Percentiles rank a stretch among this genome's conserved stretches.
These are phyloP conservation scores for Erpetoichthys calabaricus DNA, from an alignment of 2,797 vertebrate genomes.

Conservation along the genomic window DNA sequence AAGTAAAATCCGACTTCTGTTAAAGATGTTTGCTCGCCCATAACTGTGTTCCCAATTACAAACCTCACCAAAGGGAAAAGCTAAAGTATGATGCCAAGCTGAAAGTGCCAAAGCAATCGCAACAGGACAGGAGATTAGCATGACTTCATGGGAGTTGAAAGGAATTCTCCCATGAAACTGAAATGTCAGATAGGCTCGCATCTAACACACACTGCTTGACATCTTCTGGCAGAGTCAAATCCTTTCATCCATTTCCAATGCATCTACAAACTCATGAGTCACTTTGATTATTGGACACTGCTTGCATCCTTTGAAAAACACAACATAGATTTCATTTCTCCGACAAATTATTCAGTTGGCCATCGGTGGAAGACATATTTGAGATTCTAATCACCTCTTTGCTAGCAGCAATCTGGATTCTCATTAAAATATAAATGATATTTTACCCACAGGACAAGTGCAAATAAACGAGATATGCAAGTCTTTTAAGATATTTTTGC, in stretches of 20 bases:
- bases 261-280: conserved; percentile 3
- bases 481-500: too few species aligned
- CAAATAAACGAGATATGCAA: too few species aligned
- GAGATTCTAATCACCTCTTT: not conserved
- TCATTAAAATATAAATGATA: too few species aligned
- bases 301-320: not conserved
- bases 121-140: not conserved
- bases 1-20: too few species aligned
- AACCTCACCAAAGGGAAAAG: too few species aligned
- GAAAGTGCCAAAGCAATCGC: not conserved
- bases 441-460: too few species aligned
- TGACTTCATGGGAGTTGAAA: not conserved
- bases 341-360: not conserved
- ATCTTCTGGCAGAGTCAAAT: conserved; percentile 3
- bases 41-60: too few species aligned
- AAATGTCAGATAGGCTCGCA: conserved; percentile 3
- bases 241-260: conserved; percentile 1
- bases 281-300: conserved; percentile 1
- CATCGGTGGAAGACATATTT: not conserved
- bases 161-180: not conserved
- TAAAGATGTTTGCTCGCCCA: too few species aligned
- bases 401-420: too few species aligned
- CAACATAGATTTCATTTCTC: not conserved
- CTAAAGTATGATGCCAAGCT: too few species aligned
- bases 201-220: conserved; percentile 1